These are phyloP conservation scores for Penaeus chinensis DNA, from an alignment of 1,140 invertebrate species.

Conservation along the genomic window DNA sequence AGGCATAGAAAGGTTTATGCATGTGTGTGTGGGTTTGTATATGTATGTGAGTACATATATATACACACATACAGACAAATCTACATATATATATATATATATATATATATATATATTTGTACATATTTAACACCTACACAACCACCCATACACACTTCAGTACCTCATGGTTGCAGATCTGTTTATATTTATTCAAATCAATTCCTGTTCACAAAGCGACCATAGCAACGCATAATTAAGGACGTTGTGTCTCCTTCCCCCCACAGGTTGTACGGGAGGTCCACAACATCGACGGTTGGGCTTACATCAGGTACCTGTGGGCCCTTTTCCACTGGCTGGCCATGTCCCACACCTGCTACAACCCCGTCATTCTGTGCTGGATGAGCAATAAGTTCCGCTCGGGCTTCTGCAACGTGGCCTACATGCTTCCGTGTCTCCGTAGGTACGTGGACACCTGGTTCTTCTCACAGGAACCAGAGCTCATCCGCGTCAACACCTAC, in stretches of 20 bases:
- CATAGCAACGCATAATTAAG: background rate
- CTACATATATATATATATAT: background rate
- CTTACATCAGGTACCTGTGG: slow-evolving; percentile 71
- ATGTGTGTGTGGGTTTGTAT: background rate
- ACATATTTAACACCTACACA: background rate
- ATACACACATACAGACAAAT: too few species aligned
- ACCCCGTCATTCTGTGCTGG: slow-evolving; percentile 81
- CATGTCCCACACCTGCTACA: slow-evolving; percentile 93
- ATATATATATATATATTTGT: slow-evolving; percentile 13
- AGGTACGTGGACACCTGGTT: slow-evolving; percentile 49
- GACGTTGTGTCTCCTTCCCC: background rate
- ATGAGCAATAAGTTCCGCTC: slow-evolving; percentile 63
- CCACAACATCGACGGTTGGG: slow-evolving; percentile 44
- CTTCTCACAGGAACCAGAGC: slow-evolving; percentile 33
- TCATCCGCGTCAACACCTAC: slow-evolving; percentile 18
- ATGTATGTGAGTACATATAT: background rate
- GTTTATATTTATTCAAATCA: background rate
- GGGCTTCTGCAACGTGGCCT: slow-evolving; percentile 56
- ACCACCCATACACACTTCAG: background rate
- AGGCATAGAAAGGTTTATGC: background rate
- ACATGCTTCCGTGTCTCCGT: slow-evolving; percentile 54
- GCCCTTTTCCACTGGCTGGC: slow-evolving; percentile 86
- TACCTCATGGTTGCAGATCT: background rate
- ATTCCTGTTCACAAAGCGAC: background rate
- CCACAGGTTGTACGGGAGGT: slow-evolving; percentile 56